phyloP scores from a whole-genome alignment of 2,888 invertebrate species.

The Acanthosepion pharaonis region DNA sequence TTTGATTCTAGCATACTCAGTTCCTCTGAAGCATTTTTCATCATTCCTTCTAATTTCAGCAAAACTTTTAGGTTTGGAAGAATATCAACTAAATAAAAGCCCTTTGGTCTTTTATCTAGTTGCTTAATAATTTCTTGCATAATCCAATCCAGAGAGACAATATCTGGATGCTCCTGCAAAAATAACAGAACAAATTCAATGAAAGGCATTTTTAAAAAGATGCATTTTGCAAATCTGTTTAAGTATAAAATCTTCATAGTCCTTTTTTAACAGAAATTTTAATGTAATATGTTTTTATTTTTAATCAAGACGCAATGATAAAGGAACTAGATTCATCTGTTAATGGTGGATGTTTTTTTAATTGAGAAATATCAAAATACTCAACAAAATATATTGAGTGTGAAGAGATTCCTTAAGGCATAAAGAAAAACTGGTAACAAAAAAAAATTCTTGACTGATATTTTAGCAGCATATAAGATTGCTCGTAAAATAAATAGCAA shows the following conservation, averaged over 20 bases:
- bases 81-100: constrained; percentile 66
- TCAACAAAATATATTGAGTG: no score
- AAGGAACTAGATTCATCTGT: no score
- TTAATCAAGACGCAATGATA: no score
- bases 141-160: constrained; percentile 65
- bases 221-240: no score
- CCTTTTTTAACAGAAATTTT: not conserved
- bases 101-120: constrained; percentile 56
- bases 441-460: no score
- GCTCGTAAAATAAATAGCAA: no score
- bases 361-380: no score
- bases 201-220: not conserved
- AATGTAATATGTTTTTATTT: not conserved
- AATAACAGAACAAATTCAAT: not conserved
- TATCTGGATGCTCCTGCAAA: constrained; percentile 65
- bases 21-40: constrained; percentile 64
- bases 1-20: constrained; percentile 68
- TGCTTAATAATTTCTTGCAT: constrained; percentile 60
- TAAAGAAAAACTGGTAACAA: no score
- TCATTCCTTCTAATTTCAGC: constrained; percentile 61
- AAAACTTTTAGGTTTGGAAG: constrained; percentile 72
- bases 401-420: no score
- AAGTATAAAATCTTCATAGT: not conserved
- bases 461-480: no score
- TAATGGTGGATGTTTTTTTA: no score